These are phyloP conservation scores for Sminthurides bifidus DNA, from an alignment of 1,140 invertebrate genomes.

Conservation along the genomic window DNA sequence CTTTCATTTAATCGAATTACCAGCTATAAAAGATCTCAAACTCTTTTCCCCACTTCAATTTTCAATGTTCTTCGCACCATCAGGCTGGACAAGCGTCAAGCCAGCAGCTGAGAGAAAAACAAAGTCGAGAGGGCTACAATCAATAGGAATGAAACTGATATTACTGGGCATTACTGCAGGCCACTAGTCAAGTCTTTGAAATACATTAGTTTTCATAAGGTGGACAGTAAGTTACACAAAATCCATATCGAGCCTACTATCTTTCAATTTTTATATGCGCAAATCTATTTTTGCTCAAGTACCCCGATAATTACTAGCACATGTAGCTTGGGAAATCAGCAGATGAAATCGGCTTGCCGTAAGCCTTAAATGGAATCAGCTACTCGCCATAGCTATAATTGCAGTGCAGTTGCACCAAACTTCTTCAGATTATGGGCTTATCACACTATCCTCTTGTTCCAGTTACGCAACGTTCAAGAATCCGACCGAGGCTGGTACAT, in stretches of 20 bases:
- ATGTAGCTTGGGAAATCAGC: not conserved
- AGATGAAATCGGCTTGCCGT: not conserved
- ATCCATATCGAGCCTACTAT: no score
- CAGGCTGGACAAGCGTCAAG: conserved; percentile 20
- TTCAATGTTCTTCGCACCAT: conserved; percentile 19
- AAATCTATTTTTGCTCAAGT: no score
- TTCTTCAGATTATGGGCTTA: no score
- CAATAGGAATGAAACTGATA: conserved; percentile 17
- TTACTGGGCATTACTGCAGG: not conserved
- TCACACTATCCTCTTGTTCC: conserved; percentile 3
- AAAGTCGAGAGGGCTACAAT: no score
- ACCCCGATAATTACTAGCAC: no score
- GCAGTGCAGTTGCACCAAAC: no score
- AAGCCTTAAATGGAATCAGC: not conserved
- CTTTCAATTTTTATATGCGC: no score
- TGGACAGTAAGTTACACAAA: no score
- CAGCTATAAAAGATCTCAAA: conserved; percentile 17
- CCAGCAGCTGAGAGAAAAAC: no score
- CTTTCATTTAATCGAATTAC: conserved; percentile 25
- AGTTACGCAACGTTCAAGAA: conserved; percentile 30
- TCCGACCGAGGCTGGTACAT: conserved; percentile 40
- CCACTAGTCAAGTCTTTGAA: not conserved
- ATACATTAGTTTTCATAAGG: no score
- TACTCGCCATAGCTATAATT: no score
- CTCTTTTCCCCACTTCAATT: conserved; percentile 1